Conservation (phyloP, 1,140 invertebrate species). For the Drosophila takahashii region DNA sequence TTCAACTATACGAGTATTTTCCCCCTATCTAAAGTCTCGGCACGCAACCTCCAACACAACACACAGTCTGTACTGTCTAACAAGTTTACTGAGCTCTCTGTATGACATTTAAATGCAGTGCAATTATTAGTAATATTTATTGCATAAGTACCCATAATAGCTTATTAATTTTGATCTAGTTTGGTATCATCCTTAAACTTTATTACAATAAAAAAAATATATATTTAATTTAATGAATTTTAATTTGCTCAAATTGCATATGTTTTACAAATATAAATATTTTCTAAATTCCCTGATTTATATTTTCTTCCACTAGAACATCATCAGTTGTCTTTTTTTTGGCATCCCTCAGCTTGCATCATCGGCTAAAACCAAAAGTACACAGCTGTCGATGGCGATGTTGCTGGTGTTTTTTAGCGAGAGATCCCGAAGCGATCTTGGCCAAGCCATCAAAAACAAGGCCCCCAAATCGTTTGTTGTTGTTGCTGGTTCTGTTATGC, state of each 20-base stretch:
- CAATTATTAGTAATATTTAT: slow-evolving; percentile 53
- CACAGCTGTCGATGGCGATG: slow-evolving; percentile 43
- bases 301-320: neutral
- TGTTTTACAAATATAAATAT: no score
- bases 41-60: slow-evolving; percentile 28
- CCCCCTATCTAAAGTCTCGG: slow-evolving; percentile 13
- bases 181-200: no score
- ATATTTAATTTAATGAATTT: no score
- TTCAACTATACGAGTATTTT: slow-evolving; percentile 35
- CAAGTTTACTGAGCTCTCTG: slow-evolving; percentile 39
- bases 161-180: neutral
- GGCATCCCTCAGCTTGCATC: slow-evolving; percentile 42
- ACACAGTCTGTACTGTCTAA: slow-evolving; percentile 36
- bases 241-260: no score
- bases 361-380: slow-evolving; percentile 21
- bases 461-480: slow-evolving; percentile 62
- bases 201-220: no score
- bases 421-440: slow-evolving; percentile 56
- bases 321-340: slow-evolving; percentile 12
- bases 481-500: slow-evolving; percentile 33
- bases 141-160: slow-evolving; percentile 4
- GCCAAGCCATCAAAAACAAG: slow-evolving; percentile 78
- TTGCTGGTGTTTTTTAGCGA: slow-evolving; percentile 22
- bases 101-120: slow-evolving; percentile 74
- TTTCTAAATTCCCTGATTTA: no score